Evolutionary conservation across 2,797 vertebrate species (phyloP), one percentile per base, ranked within the genome.

Genomic region (Gallinago stenura): DNA sequence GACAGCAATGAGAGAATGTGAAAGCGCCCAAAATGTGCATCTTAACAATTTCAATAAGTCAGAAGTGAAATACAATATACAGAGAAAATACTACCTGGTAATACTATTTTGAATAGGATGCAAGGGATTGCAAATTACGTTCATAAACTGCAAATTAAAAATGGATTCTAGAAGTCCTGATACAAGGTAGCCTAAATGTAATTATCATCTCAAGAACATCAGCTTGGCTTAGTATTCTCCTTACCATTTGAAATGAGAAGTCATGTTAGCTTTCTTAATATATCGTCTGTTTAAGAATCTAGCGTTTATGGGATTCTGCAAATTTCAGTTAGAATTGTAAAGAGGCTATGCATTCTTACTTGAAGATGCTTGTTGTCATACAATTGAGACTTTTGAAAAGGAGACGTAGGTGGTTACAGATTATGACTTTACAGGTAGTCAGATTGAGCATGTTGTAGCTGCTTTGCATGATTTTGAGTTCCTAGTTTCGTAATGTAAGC

Each of bases 401-500:
- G 75, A 60, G 9, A 25, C 0, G 0, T 51, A 24, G 1, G 4
- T 70, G 4, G 14, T 62, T 88, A 61, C n/a, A 65, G 54, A 13
- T 81, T 4, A 48, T 61, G 7, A 25, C 11, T 90, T 93, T 26
- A 26, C 25, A 57, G 37, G 45, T 66, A 43, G 39, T 81, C 76
- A 68, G 13, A 60, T 0, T 57, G 87, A 81, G 18, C 14, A 24
- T 24, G 12, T 71, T 39, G 15, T 81, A 75, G 25, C n/a, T 65
- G 20, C 28, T 89, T 64, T 61, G 39, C 24, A 19, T 20, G 54
- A 16, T 72, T 78, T 46, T 60, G 57, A 75, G 24, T 73, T 89
- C 39, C 33, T 77, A 20, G 24, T 57, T 89, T 89, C 83, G 12
- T 51, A 64, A 7, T 77, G 43, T 64, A 84, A 77, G 51, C 10